These are phyloP conservation scores for Chrysina gloriosa DNA, from an alignment of 2,888 invertebrate species.

Conservation along the genomic window DNA sequence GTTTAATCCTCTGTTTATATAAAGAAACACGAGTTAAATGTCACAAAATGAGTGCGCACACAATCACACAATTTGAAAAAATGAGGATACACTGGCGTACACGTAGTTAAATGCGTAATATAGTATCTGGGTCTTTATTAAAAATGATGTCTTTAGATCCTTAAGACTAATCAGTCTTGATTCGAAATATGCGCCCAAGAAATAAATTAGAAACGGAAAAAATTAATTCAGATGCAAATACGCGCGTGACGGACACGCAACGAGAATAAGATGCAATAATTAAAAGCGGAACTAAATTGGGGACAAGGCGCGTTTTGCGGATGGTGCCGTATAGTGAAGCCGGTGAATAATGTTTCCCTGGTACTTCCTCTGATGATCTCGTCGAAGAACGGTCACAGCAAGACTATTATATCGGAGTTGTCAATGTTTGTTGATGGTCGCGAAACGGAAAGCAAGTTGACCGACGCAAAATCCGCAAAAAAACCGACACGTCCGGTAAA, in stretches of 20 bases:
- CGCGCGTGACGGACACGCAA: not conserved
- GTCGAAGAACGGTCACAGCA: not conserved
- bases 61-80: slow-evolving; percentile 49
- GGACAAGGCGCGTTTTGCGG: slow-evolving; percentile 33
- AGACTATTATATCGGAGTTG: not conserved
- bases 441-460: slow-evolving; percentile 49
- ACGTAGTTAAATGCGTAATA: slow-evolving; percentile 25
- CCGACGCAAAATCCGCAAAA: slow-evolving; percentile 53
- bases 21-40: slow-evolving; percentile 39
- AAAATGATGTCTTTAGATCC: slow-evolving; percentile 41
- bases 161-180: slow-evolving; percentile 61
- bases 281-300: slow-evolving; percentile 47
- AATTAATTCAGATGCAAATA: not conserved
- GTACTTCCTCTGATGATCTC: not conserved
- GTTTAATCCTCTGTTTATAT: slow-evolving; percentile 37
- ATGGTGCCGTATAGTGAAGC: not conserved
- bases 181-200: slow-evolving; percentile 31
- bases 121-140: slow-evolving; percentile 10
- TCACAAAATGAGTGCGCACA: slow-evolving; percentile 45
- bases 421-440: slow-evolving; percentile 38
- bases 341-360: slow-evolving; percentile 6
- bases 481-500: slow-evolving; percentile 47
- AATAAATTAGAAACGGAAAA: not conserved
- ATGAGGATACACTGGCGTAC: slow-evolving; percentile 1
- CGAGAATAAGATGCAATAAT: not conserved